These are phyloP conservation scores for Meiosimyza platycephala DNA, from an alignment of 2,888 invertebrate species.

Conservation along the genomic window DNA sequence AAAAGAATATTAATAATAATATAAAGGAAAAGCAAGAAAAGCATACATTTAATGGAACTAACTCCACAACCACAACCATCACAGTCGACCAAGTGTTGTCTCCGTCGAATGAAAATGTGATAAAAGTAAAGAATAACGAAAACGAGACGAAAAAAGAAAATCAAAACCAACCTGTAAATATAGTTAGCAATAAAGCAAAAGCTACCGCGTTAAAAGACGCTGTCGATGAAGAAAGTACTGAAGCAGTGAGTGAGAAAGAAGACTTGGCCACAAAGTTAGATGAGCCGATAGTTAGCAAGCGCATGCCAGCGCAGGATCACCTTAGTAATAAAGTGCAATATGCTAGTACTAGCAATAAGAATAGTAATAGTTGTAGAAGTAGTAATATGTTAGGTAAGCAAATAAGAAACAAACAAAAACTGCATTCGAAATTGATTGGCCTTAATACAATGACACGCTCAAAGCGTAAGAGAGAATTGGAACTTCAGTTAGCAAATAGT, in stretches of 20 bases:
- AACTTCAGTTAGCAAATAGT: slow-evolving; percentile 63
- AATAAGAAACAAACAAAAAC: slow-evolving; percentile 36
- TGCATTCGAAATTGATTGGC: slow-evolving; percentile 45
- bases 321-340: slow-evolving; percentile 42
- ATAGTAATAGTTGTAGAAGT: slow-evolving; percentile 17
- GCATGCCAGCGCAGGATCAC: slow-evolving; percentile 17
- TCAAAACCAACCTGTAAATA: slow-evolving; percentile 9
- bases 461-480: slow-evolving; percentile 63
- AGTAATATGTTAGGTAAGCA: slow-evolving; percentile 12
- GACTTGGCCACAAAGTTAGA: slow-evolving; percentile 7
- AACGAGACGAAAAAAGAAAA: slow-evolving; percentile 3
- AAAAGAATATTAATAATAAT: slow-evolving; percentile 8
- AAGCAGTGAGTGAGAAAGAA: slow-evolving; percentile 33
- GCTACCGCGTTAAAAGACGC: neutral
- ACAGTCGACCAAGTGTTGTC: neutral
- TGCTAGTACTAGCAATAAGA: slow-evolving; percentile 35
- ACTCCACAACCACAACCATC: neutral
- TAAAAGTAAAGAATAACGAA: slow-evolving; percentile 17
- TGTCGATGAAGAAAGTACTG: slow-evolving; percentile 4
- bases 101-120: slow-evolving; percentile 19
- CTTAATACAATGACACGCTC: slow-evolving; percentile 67
- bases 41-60: slow-evolving; percentile 8
- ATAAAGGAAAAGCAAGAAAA: neutral
- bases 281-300: slow-evolving; percentile 18
- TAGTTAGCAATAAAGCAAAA: slow-evolving; percentile 13